Evolutionary conservation across 2,888 invertebrate species (phyloP).

Genomic region (Xestia rhomboidea): DNA sequence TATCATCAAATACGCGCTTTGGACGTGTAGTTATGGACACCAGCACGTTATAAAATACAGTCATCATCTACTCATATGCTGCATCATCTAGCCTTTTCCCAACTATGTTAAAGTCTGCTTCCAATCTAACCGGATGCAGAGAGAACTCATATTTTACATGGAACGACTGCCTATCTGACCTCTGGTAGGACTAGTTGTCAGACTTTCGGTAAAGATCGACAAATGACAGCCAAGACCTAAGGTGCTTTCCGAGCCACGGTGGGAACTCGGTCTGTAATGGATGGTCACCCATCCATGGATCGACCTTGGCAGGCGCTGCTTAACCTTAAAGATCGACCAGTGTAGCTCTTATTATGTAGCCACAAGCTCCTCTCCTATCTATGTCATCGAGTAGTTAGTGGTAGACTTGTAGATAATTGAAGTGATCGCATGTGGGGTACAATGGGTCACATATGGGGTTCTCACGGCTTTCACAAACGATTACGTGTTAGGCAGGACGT

Average conservation of each 20-base stretch:
- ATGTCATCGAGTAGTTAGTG: conserved; percentile 79
- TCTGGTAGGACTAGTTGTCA: background rate
- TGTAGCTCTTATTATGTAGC: background rate
- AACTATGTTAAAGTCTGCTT: background rate
- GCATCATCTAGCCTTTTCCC: background rate
- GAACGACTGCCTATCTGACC: background rate
- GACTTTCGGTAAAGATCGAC: background rate
- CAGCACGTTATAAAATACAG: no score
- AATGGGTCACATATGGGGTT: conserved; percentile 81
- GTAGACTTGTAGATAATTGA: conserved; percentile 77
- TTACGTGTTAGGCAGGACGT: conserved; percentile 82
- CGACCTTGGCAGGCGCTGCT: background rate
- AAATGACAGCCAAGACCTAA: background rate
- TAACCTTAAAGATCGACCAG: background rate
- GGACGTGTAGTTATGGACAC: background rate
- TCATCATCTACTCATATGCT: background rate
- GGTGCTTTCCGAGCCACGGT: background rate
- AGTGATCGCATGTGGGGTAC: conserved; percentile 79
- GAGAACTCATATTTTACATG: no score
- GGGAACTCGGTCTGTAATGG: background rate
- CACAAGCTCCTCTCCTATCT: conserved; percentile 11
- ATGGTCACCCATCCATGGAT: background rate
- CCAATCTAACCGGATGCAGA: no score
- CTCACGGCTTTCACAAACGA: conserved; percentile 87
- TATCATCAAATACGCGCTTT: background rate